A percentile compares a stretch with the other conserved stretches of the same genome.
These are phyloP conservation scores for Cynaeus angustus DNA, from an alignment of 2,888 invertebrate genomes.

Conservation along the genomic window DNA sequence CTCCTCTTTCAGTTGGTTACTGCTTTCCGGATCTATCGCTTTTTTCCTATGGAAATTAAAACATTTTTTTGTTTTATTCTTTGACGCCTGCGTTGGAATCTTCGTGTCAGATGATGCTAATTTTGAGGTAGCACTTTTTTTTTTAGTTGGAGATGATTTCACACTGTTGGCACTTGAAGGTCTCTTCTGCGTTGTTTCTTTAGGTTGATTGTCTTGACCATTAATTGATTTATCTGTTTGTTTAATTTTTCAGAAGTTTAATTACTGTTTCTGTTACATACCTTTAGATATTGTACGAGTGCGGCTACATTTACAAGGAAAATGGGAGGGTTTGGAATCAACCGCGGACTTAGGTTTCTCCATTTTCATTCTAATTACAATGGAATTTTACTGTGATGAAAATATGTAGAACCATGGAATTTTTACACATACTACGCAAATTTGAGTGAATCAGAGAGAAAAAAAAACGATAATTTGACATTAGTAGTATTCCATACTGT, in stretches of 20 bases:
- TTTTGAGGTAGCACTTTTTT: neutral
- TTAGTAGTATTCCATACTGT: too few species aligned
- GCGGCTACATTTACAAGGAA: neutral
- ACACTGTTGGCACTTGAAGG: slow-evolving; percentile 26
- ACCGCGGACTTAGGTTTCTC: neutral
- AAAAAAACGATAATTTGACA: too few species aligned
- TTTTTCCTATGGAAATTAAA: neutral
- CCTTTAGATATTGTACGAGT: neutral
- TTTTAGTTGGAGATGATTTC: slow-evolving; percentile 12
- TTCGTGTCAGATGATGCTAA: neutral
- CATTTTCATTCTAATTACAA: too few species aligned
- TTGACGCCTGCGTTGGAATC: neutral
- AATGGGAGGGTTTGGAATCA: neutral
- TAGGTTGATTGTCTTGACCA: neutral
- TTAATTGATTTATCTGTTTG: neutral
- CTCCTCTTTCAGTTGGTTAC: slow-evolving; percentile 29
- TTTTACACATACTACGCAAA: too few species aligned
- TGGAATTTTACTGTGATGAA: too few species aligned
- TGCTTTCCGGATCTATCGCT: slow-evolving; percentile 5
- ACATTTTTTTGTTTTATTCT: slow-evolving; percentile 14
- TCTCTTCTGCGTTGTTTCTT: slow-evolving; percentile 4
- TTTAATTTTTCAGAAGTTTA: neutral
- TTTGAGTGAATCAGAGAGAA: too few species aligned
- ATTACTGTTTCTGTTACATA: neutral
- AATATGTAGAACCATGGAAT: too few species aligned